Evolutionary conservation across 2,888 invertebrate genomes (phyloP), one percentile per base, ranked within the genome.

Genomic region (Glomeris marginata): DNA sequence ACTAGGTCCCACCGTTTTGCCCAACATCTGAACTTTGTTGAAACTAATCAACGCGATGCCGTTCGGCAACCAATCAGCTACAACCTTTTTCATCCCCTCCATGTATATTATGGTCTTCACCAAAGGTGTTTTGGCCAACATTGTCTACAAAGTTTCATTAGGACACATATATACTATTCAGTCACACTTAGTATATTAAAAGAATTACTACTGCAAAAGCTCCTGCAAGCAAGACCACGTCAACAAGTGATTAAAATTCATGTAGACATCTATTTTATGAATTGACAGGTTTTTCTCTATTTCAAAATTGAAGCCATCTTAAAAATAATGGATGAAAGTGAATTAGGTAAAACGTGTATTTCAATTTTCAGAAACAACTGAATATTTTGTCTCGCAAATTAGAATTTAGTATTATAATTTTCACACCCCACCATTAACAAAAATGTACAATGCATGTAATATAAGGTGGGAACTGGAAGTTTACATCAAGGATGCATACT

Each of bases 61-160:
- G 0, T 74, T 73, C n/a, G 83, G 82, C 64, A 76, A 85, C 1
- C 81, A 86, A 1, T 67, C 70, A 1, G 72, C 72, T 28, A 81
- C 80, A 2, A 85, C 78, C 54, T 72, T 69, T 60, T 79, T 78
- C 57, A 90, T 71, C 66, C 86, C 87, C 67, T 88, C 87, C 80
- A 91, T 84, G 65, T 77, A 88, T 60, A 90, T 76, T 55, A 90
- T 72, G 51, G 80, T 45, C 45, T 79, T 77, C 1, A 95, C 82
- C 40, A 70, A 71, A 1, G 87, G 84, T 36, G 83, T 80, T 60
- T 77, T 72, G 1, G 70, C 68, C 42, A 91, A 71, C 56, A 91
- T 50, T 45, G 47, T 55, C 56, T 61, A 43, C 15, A 47, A 52
- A 35, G n/a, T n/a, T n/a, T n/a, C n/a, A n/a, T n/a, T n/a, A n/a